Base-by-base conservation (phyloP, 2,888 invertebrate species). In the Oegoconia quadripuncta region DNA sequence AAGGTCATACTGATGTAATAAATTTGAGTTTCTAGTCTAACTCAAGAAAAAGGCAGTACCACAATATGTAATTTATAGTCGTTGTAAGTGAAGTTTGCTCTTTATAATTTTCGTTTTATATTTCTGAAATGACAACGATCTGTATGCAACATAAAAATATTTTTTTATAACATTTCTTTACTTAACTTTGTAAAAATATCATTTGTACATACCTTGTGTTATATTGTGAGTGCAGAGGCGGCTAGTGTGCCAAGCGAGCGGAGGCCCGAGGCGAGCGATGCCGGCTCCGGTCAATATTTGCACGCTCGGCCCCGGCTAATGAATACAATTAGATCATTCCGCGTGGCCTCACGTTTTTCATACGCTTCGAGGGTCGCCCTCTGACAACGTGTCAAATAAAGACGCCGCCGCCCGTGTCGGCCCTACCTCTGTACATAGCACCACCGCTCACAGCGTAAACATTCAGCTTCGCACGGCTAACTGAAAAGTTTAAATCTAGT, bases 241-340 rank as follows among this genome's bases (percentile, higher is more conserved):
- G 23, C 13, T 22, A 11, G 7, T 1, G 20, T 3, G 7, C 14
- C 14, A 11, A 31, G 4, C 17, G 26, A 20, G 15, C 35, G 28
- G n/a, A 38, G 32, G 63, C 64, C 64, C 59, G 65, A 59, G 64
- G 69, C 66, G 64, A 59, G 65, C 44, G 62, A 56, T 60, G 68
- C 65, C 65, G 62, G 66, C 70, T 63, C 53, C 59, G 63, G 86
- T 83, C 82, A 87, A 87, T 84, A 84, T 87, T 87, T 86, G 86
- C 78, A 43, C 70, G 69, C 69, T 76, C 77, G 22, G 28, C 22
- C 72, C 83, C 70, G 71, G 77, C 86, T 87, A 86, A 87, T 87
- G 86, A 87, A 87, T 83, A 84, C 83, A 86, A 87, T 87, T 86
- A 86, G 86, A 87, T 87, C 86, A 86, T 87, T 87, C 86, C 84